A percentile compares a stretch with the other conserved stretches of the same genome.
Evolutionary conservation across 1,140 invertebrate species (phyloP).

Genomic region (Meloidogyne exigua): DNA sequence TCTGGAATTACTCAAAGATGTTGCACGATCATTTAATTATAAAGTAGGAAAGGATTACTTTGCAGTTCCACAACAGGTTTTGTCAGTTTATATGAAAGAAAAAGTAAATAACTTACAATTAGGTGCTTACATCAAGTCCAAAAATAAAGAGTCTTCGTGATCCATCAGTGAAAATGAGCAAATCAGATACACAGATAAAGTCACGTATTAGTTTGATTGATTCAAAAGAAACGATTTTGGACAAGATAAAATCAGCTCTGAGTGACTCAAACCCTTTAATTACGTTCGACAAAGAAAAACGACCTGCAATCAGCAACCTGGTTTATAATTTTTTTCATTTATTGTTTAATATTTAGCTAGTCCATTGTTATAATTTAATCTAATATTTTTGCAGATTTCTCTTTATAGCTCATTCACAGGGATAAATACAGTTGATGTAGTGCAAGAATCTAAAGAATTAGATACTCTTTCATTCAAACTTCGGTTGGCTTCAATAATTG

Average conservation of each 20-base stretch:
- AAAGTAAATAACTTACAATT: too few relatives aligned
- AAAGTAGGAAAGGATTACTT: conserved; percentile 73
- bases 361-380: neutral
- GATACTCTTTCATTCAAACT: conserved; percentile 44
- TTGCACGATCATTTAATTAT: neutral
- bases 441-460: conserved; percentile 19
- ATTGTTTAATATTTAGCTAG: neutral
- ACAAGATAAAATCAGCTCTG: conserved; percentile 84
- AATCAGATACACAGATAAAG: conserved; percentile 79
- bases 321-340: conserved; percentile 8
- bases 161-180: conserved; percentile 93
- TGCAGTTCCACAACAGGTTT: conserved; percentile 73
- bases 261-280: conserved; percentile 72
- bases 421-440: conserved; percentile 24
- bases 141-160: conserved; percentile 78
- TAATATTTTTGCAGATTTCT: conserved; percentile 24
- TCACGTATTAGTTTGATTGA: conserved; percentile 80
- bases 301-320: conserved; percentile 48
- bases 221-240: conserved; percentile 73
- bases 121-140: conserved; percentile 68
- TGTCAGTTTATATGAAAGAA: conserved; percentile 49
- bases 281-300: conserved; percentile 44
- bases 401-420: conserved; percentile 31
- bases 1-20: conserved; percentile 73
- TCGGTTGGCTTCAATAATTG: neutral